A percentile compares a stretch with the other conserved stretches of the same genome.
These are phyloP conservation scores for Rhynchotus rufescens DNA, from an alignment of 2,797 vertebrate genomes.

Conservation along the genomic window DNA sequence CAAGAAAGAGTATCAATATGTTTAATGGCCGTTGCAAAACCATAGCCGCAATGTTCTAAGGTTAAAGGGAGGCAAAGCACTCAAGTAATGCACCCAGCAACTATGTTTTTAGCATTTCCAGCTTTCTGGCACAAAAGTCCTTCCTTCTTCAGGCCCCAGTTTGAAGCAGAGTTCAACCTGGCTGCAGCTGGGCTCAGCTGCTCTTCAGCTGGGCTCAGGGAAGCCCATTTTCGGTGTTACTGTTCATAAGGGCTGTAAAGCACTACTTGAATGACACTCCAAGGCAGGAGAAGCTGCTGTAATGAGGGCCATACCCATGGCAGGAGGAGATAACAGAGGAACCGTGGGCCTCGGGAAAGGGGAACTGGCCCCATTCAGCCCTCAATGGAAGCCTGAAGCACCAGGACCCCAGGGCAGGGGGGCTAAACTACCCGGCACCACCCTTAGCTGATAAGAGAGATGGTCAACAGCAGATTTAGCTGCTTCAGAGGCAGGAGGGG, in stretches of 20 bases:
- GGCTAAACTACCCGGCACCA: neutral
- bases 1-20: neutral
- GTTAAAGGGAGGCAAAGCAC: neutral
- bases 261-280: neutral
- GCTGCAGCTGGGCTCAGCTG: neutral
- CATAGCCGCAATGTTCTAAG: neutral
- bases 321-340: slow-evolving; percentile 14
- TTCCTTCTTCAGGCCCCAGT: neutral
- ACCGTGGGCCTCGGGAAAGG: neutral
- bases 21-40: slow-evolving; percentile 8
- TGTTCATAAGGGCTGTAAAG: accelerated
- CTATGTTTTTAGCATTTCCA: neutral
- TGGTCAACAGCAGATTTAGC: neutral
- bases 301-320: neutral
- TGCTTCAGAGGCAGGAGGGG: neutral
- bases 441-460: slow-evolving; percentile 4
- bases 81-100: neutral
- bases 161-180: slow-evolving; percentile 12
- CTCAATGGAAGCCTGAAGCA: neutral
- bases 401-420: neutral
- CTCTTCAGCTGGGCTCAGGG: neutral
- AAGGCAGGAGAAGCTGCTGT: neutral
- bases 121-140: neutral
- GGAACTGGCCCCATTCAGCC: neutral
- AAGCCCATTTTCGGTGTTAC: neutral